These are phyloP conservation scores for Danio aesculapii DNA, from an alignment of 2,797 vertebrate species.

Conservation along the genomic window DNA sequence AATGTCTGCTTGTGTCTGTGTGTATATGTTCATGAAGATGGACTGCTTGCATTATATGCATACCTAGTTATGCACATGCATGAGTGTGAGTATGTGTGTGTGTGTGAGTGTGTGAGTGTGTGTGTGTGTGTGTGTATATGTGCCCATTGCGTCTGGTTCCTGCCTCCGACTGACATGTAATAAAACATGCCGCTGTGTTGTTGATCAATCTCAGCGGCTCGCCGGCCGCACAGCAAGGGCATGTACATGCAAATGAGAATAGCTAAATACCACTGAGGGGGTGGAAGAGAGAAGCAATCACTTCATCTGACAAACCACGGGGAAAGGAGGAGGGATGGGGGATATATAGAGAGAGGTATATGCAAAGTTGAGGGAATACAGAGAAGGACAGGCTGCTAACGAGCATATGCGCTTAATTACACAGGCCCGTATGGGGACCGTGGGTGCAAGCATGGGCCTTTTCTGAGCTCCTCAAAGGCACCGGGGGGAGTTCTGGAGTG, in stretches of 20 bases:
- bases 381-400: slow-evolving; percentile 62
- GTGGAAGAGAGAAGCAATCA: slow-evolving; percentile 78
- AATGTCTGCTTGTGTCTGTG: not conserved
- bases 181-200: slow-evolving; percentile 92
- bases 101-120: no score
- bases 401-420: slow-evolving; percentile 71
- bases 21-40: not conserved
- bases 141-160: slow-evolving; percentile 62
- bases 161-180: slow-evolving; percentile 81
- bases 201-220: slow-evolving; percentile 93
- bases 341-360: slow-evolving; percentile 65
- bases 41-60: slow-evolving; percentile 19
- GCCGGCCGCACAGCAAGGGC: slow-evolving; percentile 92
- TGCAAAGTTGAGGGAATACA: slow-evolving; percentile 70
- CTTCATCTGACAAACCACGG: slow-evolving; percentile 80
- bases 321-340: slow-evolving; percentile 63
- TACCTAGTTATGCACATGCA: slow-evolving; percentile 48
- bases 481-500: slow-evolving; percentile 2
- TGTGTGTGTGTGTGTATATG: slow-evolving; percentile 20
- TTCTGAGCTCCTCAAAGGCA: not conserved
- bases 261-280: slow-evolving; percentile 92
- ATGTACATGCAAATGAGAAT: slow-evolving; percentile 99
- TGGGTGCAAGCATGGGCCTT: slow-evolving; percentile 20
- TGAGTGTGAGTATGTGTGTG: slow-evolving; percentile 45
- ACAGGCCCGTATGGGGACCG: slow-evolving; percentile 52